These are phyloP conservation scores for Capra hircus DNA, from an alignment of 2,113 vertebrate species.

Conservation along the genomic window DNA sequence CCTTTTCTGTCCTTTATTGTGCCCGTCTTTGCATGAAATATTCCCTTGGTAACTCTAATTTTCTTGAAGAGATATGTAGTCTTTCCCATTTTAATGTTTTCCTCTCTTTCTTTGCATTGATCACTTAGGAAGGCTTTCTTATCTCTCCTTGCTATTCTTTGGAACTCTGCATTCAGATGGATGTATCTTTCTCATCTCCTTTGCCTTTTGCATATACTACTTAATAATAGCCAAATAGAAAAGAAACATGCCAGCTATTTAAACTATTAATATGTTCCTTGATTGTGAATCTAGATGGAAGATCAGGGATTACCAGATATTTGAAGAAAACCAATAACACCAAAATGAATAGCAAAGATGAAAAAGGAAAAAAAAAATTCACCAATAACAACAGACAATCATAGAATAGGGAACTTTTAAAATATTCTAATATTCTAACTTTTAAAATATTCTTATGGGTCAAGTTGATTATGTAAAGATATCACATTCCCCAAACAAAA, in stretches of 20 bases:
- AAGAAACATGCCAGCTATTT: background rate
- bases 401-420: background rate
- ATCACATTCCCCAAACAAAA: background rate
- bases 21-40: background rate
- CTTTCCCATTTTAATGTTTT: background rate
- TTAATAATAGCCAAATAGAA: background rate
- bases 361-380: background rate
- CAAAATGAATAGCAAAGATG: background rate
- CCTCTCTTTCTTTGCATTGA: background rate
- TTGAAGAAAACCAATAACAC: background rate
- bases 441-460: background rate
- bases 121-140: background rate
- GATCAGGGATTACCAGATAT: background rate
- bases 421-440: background rate
- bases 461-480: background rate
- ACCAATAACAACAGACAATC: background rate
- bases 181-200: background rate
- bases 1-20: background rate
- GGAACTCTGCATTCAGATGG: background rate
- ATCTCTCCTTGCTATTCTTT: background rate
- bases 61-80: background rate
- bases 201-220: background rate
- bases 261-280: background rate
- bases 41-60: background rate
- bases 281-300: background rate